Evolutionary conservation across 2,797 vertebrate species (phyloP).

Genomic region (Pipistrellus pipistrellus): DNA sequence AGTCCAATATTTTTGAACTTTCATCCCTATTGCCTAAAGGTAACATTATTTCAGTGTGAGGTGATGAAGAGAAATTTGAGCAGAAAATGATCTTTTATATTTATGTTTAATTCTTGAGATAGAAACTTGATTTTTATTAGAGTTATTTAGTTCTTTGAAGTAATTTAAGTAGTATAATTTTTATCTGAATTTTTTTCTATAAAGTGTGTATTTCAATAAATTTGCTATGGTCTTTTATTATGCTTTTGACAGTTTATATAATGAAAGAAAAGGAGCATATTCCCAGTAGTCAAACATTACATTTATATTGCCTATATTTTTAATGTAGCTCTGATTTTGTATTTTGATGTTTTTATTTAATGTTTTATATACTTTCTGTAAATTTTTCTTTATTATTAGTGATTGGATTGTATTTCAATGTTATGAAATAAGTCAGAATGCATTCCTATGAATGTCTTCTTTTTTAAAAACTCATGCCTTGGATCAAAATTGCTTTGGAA

Average conservation of each 20-base stretch:
- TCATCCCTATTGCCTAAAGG: not conserved
- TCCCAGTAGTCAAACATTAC: not conserved
- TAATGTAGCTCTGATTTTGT: not conserved
- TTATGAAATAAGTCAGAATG: not conserved
- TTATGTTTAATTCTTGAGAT: not conserved
- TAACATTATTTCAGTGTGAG: not conserved
- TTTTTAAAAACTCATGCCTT: not conserved
- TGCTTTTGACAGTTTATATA: not conserved
- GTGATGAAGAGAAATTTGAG: not conserved
- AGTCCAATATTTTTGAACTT: not conserved
- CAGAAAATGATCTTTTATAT: not conserved
- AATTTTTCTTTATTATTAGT: slow-evolving; percentile 4
- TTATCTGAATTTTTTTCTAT: not conserved
- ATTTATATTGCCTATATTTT: not conserved
- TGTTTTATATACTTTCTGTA: not conserved
- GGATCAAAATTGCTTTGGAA: slow-evolving; percentile 16
- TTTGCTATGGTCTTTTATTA: not conserved
- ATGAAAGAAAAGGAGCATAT: not conserved
- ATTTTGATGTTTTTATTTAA: slow-evolving; percentile 16
- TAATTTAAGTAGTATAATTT: not conserved
- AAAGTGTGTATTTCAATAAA: not conserved
- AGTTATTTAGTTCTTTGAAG: not conserved
- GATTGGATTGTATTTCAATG: not conserved
- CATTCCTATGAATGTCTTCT: not conserved
- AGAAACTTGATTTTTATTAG: not conserved